Percentiles rank a stretch among this genome's conserved stretches.
Conservation (phyloP, 2,797 vertebrate species). For the Pachyuromys duprasi region DNA sequence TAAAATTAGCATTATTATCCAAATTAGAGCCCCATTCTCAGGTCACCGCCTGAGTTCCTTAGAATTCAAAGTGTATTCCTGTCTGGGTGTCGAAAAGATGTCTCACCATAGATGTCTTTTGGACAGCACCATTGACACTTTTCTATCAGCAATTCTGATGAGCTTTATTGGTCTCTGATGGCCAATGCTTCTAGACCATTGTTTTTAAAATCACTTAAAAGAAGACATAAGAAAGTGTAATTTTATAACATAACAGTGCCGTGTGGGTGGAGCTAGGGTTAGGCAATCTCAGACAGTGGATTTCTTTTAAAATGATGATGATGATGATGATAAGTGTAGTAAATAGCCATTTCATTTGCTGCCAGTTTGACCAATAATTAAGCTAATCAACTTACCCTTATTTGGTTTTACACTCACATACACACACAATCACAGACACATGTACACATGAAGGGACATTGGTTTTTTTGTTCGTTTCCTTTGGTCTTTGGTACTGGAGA, state of each 20-base stretch:
- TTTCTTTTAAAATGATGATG: not conserved
- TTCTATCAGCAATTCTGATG: not conserved
- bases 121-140: not conserved
- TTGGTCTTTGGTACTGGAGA: not conserved
- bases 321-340: not conserved
- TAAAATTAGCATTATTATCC: constrained; percentile 49
- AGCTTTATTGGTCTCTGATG: not conserved
- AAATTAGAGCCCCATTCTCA: not conserved
- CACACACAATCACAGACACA: not conserved
- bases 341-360: constrained; percentile 15
- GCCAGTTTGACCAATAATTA: constrained; percentile 16
- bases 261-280: not conserved
- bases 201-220: constrained; percentile 1
- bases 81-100: not conserved
- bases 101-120: not conserved
- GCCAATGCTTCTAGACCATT: not conserved
- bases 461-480: not conserved
- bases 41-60: not conserved
- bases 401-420: not conserved
- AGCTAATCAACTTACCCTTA: not conserved
- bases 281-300: not conserved
- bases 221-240: not conserved
- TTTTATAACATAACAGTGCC: not conserved
- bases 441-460: not conserved
- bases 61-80: constrained; percentile 33